Conservation (phyloP, 92 coral and sea anemone species). For the Bergia puertoricense region DNA sequence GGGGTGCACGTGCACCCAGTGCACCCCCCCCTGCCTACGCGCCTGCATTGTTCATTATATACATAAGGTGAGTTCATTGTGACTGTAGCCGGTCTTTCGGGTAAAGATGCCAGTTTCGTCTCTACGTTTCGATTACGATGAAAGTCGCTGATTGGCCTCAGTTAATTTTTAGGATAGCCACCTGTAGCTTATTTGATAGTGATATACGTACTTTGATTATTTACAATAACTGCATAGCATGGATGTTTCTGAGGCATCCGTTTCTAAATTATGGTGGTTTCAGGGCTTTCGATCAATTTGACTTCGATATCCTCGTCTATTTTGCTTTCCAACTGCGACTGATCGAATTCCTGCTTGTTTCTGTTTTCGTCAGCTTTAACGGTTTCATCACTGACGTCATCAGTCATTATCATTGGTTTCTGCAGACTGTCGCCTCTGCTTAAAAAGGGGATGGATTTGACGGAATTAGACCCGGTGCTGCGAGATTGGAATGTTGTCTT, state of each 20-base stretch:
- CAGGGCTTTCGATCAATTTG: background rate
- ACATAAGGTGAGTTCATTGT: no score
- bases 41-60: no score
- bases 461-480: background rate
- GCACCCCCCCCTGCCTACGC: no score
- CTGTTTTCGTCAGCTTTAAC: conserved; percentile 27
- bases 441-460: background rate
- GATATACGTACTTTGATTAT: no score
- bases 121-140: no score
- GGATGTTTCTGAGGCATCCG: background rate
- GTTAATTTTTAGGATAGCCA: no score
- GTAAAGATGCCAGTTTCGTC: no score
- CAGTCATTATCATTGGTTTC: background rate
- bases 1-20: no score
- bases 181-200: no score
- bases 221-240: background rate
- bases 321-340: background rate
- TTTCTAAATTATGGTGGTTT: background rate
- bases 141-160: no score
- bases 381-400: conserved; percentile 10
- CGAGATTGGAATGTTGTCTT: background rate
- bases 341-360: conserved; percentile 10
- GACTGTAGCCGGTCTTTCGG: no score
- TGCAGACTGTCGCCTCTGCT: conserved; percentile 3
- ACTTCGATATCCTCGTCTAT: background rate